phyloP scores from a whole-genome alignment of 2,113 vertebrate genomes.

The Seriola aureovittata region DNA sequence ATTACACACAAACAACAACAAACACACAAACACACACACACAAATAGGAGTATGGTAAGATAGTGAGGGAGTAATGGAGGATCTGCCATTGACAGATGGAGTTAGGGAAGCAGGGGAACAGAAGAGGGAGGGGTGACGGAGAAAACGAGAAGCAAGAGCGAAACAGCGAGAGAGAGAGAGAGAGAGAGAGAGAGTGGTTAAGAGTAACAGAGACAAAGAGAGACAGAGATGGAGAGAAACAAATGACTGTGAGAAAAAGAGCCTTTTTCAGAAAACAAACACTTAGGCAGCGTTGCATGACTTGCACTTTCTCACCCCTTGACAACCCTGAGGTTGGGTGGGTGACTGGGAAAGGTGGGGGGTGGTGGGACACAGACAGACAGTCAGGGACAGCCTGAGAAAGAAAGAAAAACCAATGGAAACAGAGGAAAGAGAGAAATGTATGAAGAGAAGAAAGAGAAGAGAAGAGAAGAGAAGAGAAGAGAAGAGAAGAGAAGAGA shows the following conservation, averaged over 20 bases:
- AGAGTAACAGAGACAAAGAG: constrained; percentile 56
- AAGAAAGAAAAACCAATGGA: background rate
- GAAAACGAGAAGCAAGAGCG: constrained; percentile 29
- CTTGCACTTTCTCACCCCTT: constrained; percentile 82
- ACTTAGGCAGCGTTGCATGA: constrained; percentile 76
- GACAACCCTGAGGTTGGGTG: constrained; percentile 43
- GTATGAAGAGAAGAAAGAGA: constrained; percentile 8
- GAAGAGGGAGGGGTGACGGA: constrained; percentile 27
- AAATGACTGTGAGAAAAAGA: constrained; percentile 55
- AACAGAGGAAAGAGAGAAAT: constrained; percentile 42
- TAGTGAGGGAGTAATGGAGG: constrained; percentile 55
- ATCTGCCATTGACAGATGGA: constrained; percentile 58
- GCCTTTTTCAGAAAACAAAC: constrained; percentile 65
- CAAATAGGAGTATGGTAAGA: constrained; percentile 33
- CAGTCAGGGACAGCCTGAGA: constrained; percentile 20
- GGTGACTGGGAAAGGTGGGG: background rate
- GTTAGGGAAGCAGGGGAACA: constrained; percentile 32
- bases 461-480: constrained; percentile 9
- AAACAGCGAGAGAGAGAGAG: constrained; percentile 3
- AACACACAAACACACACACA: constrained; percentile 31
- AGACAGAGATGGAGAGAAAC: constrained; percentile 47
- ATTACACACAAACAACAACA: constrained; percentile 53
- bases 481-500: constrained; percentile 2
- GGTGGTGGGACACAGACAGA: background rate
- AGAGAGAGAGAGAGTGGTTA: constrained; percentile 19